A percentile compares a stretch with the other conserved stretches of the same genome.
Conservation (phyloP, 2,113 vertebrate genomes). For the Cochlearius cochlearius region DNA sequence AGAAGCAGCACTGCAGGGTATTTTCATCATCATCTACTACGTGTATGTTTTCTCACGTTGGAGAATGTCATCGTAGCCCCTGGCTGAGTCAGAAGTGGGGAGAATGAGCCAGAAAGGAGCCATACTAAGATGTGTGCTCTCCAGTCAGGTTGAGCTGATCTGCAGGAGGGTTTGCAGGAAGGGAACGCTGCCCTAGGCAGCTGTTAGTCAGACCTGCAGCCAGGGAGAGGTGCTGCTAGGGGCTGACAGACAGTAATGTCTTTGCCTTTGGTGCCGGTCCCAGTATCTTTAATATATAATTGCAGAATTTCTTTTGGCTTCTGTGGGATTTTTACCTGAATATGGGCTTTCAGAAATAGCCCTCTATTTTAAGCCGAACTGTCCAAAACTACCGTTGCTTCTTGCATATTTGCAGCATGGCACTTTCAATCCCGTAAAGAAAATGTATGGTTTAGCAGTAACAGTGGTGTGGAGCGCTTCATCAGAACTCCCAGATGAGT, state of each 20-base stretch:
- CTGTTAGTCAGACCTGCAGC: background rate
- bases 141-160: background rate
- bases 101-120: background rate
- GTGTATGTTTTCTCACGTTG: background rate
- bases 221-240: background rate
- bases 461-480: background rate
- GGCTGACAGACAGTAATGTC: background rate
- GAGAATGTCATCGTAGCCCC: background rate
- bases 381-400: background rate
- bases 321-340: background rate
- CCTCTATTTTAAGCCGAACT: background rate
- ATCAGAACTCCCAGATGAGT: conserved; percentile 21
- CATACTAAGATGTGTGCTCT: background rate
- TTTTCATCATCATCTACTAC: background rate
- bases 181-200: background rate
- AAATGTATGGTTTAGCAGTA: background rate
- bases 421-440: background rate
- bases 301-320: background rate
- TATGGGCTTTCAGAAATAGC: background rate
- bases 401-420: background rate
- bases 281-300: background rate
- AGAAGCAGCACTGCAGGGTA: background rate
- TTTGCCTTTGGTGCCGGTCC: background rate
- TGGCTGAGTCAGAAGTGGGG: conserved; percentile 21
- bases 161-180: background rate